phyloP scores from a whole-genome alignment of 2,113 vertebrate species.

The Rallus limicola region DNA sequence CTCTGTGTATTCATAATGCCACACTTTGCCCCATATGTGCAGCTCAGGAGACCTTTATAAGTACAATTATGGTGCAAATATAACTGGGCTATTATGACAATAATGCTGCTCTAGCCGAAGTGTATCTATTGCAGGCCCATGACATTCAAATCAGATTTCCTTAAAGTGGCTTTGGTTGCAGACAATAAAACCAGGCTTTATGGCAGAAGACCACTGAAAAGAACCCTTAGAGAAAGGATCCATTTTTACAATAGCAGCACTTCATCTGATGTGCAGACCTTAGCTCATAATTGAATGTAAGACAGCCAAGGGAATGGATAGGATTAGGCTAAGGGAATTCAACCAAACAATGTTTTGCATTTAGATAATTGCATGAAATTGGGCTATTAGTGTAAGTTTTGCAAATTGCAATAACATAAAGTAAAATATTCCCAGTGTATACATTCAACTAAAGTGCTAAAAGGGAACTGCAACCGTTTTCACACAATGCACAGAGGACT shows the following conservation, averaged over 20 bases:
- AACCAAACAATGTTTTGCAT: slow-evolving; percentile 34
- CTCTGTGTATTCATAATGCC: not conserved
- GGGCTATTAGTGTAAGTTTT: slow-evolving; percentile 45
- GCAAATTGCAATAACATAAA: slow-evolving; percentile 40
- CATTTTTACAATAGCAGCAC: not conserved
- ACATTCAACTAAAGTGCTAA: slow-evolving; percentile 3
- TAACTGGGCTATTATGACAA: not conserved
- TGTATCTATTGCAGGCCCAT: not conserved
- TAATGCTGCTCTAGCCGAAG: not conserved
- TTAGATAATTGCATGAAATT: slow-evolving; percentile 61
- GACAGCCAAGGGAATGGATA: slow-evolving; percentile 5
- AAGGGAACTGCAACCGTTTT: not conserved
- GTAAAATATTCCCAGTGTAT: slow-evolving; percentile 43
- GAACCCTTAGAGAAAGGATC: slow-evolving; percentile 4
- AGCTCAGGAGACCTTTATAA: not conserved
- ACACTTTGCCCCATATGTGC: not conserved
- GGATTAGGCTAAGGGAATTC: slow-evolving; percentile 34
- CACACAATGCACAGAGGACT: not conserved
- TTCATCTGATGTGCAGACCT: slow-evolving; percentile 17
- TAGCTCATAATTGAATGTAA: slow-evolving; percentile 34
- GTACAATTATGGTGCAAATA: not conserved
- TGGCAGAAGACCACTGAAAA: slow-evolving; percentile 8
- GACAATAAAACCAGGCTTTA: not conserved
- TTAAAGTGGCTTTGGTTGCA: not conserved
- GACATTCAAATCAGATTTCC: slow-evolving; percentile 20